Percentiles rank a stretch among this genome's conserved stretches.
These are phyloP conservation scores for Mormyrus proboscirostris DNA, from an alignment of 2,797 vertebrate species.

Conservation along the genomic window DNA sequence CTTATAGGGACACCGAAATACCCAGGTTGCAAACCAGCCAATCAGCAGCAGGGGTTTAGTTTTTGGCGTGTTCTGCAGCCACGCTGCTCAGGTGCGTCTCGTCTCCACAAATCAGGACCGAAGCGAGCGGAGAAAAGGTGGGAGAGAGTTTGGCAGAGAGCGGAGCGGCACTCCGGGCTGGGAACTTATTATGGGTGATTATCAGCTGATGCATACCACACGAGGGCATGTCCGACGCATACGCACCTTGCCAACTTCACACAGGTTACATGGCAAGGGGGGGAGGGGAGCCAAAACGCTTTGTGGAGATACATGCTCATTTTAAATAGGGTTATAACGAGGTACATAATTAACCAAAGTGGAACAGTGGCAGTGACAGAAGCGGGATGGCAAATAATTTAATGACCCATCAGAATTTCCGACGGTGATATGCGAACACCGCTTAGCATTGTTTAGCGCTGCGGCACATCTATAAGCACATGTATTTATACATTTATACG, in stretches of 20 bases:
- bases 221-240: background rate
- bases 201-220: background rate
- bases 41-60: background rate
- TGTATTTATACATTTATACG: background rate
- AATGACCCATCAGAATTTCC: background rate
- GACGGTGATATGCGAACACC: background rate
- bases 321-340: slow-evolving; percentile 7
- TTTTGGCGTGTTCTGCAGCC: background rate
- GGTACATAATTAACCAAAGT: background rate
- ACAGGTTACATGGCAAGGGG: background rate
- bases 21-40: background rate
- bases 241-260: background rate
- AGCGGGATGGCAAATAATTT: background rate
- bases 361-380: background rate
- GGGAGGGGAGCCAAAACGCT: background rate
- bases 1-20: background rate
- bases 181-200: background rate
- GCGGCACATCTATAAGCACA: background rate
- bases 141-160: background rate
- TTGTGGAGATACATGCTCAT: background rate
- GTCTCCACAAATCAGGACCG: background rate
- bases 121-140: background rate
- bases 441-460: background rate
- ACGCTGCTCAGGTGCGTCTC: background rate
- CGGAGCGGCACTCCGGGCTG: background rate